Evolutionary conservation across 2,113 vertebrate genomes (phyloP).

Genomic region (Menidia beryllina): DNA sequence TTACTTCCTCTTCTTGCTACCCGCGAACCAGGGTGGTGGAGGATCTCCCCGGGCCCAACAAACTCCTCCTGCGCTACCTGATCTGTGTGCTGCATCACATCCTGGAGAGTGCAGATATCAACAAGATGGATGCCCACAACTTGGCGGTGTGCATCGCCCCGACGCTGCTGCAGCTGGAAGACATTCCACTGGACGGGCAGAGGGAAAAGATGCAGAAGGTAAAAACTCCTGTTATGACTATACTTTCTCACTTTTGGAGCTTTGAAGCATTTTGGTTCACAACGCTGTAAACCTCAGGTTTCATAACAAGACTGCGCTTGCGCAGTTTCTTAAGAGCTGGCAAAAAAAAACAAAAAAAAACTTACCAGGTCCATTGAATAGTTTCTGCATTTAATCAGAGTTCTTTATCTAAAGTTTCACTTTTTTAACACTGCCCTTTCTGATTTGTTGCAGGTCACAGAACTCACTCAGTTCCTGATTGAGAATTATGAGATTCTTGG

Average conservation of each 20-base stretch:
- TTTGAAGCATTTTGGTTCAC: slow-evolving; percentile 60
- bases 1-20: slow-evolving; percentile 13
- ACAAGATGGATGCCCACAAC: slow-evolving; percentile 91
- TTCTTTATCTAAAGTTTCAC: background rate
- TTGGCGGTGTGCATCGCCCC: slow-evolving; percentile 92
- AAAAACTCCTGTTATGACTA: slow-evolving; percentile 43
- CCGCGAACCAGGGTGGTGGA: slow-evolving; percentile 80
- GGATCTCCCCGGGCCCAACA: slow-evolving; percentile 85
- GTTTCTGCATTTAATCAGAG: background rate
- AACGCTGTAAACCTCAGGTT: slow-evolving; percentile 66
- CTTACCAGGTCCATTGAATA: background rate
- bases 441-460: slow-evolving; percentile 84
- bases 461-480: slow-evolving; percentile 91
- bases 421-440: background rate
- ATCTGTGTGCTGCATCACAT: slow-evolving; percentile 84
- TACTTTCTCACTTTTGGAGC: slow-evolving; percentile 22
- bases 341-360: background rate
- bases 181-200: slow-evolving; percentile 80
- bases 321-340: background rate
- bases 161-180: slow-evolving; percentile 85
- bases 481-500: slow-evolving; percentile 89
- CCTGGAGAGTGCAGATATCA: slow-evolving; percentile 80
- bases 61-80: slow-evolving; percentile 82
- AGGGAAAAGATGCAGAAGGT: slow-evolving; percentile 85
- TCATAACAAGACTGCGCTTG: slow-evolving; percentile 10